Percentiles rank a stretch among this genome's conserved stretches.
phyloP scores from a whole-genome alignment of 92 coral and sea anemone genomes.

The Bergia puertoricense region DNA sequence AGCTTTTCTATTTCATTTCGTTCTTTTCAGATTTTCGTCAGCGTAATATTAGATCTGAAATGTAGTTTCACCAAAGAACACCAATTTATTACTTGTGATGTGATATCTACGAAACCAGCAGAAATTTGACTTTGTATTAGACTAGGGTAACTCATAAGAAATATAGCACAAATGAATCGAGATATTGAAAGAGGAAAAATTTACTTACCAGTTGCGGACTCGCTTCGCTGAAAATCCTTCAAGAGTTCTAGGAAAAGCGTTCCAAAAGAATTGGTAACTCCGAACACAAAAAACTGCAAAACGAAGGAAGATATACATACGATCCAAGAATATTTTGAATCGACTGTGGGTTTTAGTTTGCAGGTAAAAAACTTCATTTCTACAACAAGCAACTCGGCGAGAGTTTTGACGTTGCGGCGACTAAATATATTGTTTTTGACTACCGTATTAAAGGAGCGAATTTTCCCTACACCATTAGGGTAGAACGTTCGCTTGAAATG shows the following conservation, averaged over 20 bases:
- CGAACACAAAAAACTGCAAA: slow-evolving; percentile 28
- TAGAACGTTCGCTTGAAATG: background rate
- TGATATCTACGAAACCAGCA: background rate
- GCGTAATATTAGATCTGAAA: background rate
- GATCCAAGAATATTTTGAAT: slow-evolving; percentile 38
- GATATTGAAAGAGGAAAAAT: background rate
- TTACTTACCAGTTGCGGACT: slow-evolving; percentile 34
- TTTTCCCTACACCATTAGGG: background rate
- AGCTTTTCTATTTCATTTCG: too few relatives aligned
- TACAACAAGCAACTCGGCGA: background rate
- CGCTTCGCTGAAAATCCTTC: slow-evolving; percentile 37
- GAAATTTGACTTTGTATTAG: background rate
- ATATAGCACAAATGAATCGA: background rate
- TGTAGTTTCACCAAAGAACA: background rate
- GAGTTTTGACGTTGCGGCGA: slow-evolving; percentile 1
- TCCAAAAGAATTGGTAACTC: slow-evolving; percentile 29
- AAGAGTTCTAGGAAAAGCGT: slow-evolving; percentile 35
- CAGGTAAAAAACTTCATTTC: background rate
- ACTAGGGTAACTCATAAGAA: too few relatives aligned
- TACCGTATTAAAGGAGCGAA: background rate
- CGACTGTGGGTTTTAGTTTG: slow-evolving; percentile 11
- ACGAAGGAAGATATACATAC: slow-evolving; percentile 35
- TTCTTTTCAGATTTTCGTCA: background rate
- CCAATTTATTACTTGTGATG: background rate
- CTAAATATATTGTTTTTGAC: background rate